These are phyloP conservation scores for Strigamia maritima DNA, from an alignment of 2,888 invertebrate species.

Conservation along the genomic window DNA sequence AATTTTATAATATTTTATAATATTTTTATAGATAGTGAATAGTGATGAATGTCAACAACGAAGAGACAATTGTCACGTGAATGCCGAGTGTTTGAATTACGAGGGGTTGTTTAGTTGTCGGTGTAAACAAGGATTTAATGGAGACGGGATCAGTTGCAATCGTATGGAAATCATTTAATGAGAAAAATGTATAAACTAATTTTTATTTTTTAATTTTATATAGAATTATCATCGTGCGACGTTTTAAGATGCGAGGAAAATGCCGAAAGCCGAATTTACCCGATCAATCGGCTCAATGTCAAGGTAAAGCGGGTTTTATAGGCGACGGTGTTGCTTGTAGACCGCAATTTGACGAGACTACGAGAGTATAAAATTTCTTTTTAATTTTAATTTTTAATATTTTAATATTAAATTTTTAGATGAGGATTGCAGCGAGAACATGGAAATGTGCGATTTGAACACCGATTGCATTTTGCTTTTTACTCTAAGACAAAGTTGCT, in stretches of 20 bases:
- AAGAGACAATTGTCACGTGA: slow-evolving; percentile 76
- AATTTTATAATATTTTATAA: too few species aligned
- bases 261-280: slow-evolving; percentile 55
- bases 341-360: slow-evolving; percentile 43
- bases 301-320: slow-evolving; percentile 63
- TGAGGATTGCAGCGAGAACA: too few species aligned
- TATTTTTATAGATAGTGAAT: slow-evolving; percentile 62
- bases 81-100: slow-evolving; percentile 79
- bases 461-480: too few species aligned
- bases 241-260: slow-evolving; percentile 63
- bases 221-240: slow-evolving; percentile 54
- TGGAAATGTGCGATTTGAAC: too few species aligned
- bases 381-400: too few species aligned
- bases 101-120: slow-evolving; percentile 78
- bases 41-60: slow-evolving; percentile 81
- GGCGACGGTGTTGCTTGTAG: slow-evolving; percentile 62
- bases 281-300: slow-evolving; percentile 57
- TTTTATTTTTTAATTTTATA: slow-evolving; percentile 31
- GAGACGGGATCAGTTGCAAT: slow-evolving; percentile 69
- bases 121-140: slow-evolving; percentile 74
- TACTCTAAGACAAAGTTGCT: too few species aligned
- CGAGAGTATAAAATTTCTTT: too few species aligned
- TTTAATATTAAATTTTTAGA: too few species aligned
- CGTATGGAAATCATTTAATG: too few species aligned
- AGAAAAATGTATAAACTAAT: background rate